Percentiles rank a stretch among this genome's conserved stretches.
These are phyloP conservation scores for Dicyrtoma fusca DNA, from an alignment of 2,888 invertebrate genomes.

Conservation along the genomic window DNA sequence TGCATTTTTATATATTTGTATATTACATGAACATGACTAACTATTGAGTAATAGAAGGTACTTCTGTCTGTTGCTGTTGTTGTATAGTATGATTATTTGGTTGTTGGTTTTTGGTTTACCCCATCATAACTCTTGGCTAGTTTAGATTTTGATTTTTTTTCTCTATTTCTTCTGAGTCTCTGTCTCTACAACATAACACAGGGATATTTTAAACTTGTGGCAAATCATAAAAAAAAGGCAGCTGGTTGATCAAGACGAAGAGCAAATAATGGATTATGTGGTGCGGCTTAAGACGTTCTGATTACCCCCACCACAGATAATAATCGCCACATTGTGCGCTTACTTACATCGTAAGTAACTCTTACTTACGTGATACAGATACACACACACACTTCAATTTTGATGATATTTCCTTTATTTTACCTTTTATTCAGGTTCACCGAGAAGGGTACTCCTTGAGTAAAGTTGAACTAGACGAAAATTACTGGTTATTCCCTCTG, in stretches of 20 bases:
- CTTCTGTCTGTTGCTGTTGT: too few relatives aligned
- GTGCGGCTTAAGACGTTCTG: constrained; percentile 12
- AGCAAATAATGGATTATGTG: constrained; percentile 16
- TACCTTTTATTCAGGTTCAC: background rate
- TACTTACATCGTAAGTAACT: background rate
- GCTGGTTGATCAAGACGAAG: constrained; percentile 16
- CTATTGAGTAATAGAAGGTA: too few relatives aligned
- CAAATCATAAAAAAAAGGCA: background rate
- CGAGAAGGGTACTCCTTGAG: too few relatives aligned
- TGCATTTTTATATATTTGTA: too few relatives aligned
- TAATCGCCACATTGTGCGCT: constrained; percentile 21
- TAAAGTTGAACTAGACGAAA: background rate
- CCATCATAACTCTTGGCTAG: too few relatives aligned
- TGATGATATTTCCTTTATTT: background rate
- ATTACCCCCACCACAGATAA: constrained; percentile 25
- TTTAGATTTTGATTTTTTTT: too few relatives aligned
- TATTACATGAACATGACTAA: too few relatives aligned
- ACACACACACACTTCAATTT: background rate
- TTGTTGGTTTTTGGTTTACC: too few relatives aligned
- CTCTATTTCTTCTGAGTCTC: too few relatives aligned
- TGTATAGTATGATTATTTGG: too few relatives aligned
- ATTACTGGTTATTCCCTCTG: constrained; percentile 12
- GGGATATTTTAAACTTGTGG: too few relatives aligned
- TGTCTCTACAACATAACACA: too few relatives aligned
- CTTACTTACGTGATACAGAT: background rate